Evolutionary conservation across 2,113 vertebrate species (phyloP), one percentile per base, ranked within the genome.

Genomic region (Poicephalus meyeri): DNA sequence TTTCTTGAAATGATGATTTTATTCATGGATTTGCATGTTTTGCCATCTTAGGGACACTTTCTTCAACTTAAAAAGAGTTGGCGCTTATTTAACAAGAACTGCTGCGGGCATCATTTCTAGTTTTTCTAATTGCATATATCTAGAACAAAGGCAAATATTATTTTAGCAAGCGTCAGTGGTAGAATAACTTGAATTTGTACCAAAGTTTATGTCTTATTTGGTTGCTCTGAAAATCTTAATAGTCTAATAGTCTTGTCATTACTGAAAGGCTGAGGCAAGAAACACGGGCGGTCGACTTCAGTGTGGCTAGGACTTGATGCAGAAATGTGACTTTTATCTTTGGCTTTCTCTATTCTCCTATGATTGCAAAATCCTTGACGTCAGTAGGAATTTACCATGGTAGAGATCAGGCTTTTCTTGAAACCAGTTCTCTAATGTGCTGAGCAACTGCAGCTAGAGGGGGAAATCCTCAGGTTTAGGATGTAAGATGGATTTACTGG

Each of bases 261-360:
- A 72, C 18, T 18, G 28, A 55, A 49, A 58, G 63, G 24, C 29
- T 80, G 79, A 69, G 29, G 69, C 33, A 42, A 66, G 68, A 70
- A 73, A 18, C 3, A 4, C 0, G 0, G 2, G 35, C 8, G 2
- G 6, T 52, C 1, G 5, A 58, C n/a, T 56, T 63, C 0, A 1
- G 19, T 4, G 8, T 11, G 63, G 39, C 41, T 13, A 33, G 41
- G 39, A 44, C 16, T 84, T 52, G 52, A 33, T 92, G 47, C 2
- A 25, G 42, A 84, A 83, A 73, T 10, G 71, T 28, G 55, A 41
- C 28, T 88, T 74, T 50, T 39, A 29, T 35, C 25, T 60, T 47
- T 49, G 63, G 12, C 55, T 88, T 85, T 93, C 39, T 81, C 31
- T 18, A 33, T 71, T 53, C 42, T 86, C 50, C 39, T 63, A 1